Base-by-base conservation (phyloP, 2,888 invertebrate species). In the Cistogaster globosa region DNA sequence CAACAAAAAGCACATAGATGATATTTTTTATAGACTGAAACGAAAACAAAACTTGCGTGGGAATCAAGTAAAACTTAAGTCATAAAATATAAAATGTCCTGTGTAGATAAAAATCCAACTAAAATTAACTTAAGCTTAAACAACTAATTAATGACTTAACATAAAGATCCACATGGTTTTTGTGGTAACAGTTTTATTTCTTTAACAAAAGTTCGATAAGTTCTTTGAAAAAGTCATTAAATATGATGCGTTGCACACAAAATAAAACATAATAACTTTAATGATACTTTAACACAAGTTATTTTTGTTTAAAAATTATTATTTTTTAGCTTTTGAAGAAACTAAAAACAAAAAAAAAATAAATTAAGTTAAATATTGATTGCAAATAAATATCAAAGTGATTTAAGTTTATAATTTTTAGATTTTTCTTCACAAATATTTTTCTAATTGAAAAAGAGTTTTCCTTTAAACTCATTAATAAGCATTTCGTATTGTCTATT, bases 1-100 rank as follows among this genome's bases (percentile, higher is more conserved):
- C 8, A 9, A 65, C 51, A 26, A 51, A 71, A 80, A 53, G 57
- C 57, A 1, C 9, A 20, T 9, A 45, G 42, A 32, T 5, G 38
- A 20, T 63, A 18, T 4, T 22, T 62, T 65, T 65, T 62, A 26
- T 18, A 57, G 81, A 63, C 20, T 69, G 12, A 8, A 18, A 48
- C 22, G 51, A 42, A 53, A 69, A 20, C 22, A 45, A 74, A 80
- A 60, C 65, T 36, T 84, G 84, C 84, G 84, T 84, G 84, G 84
- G 84, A 84, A 77, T 74, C 69, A 53, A 81, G 51, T 58, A 51
- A 69, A 65, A 55, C 57, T 75, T 26, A 75, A 75, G 81, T 48
- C 45, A 63, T 81, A 76, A 82, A 75, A 69, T 38, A 76, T 42
- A 69, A 69, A 76, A 55, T 79, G 75, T 76, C 76, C 75, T 76